These are phyloP conservation scores for Vidua macroura DNA, from an alignment of 2,113 vertebrate species.

Conservation along the genomic window DNA sequence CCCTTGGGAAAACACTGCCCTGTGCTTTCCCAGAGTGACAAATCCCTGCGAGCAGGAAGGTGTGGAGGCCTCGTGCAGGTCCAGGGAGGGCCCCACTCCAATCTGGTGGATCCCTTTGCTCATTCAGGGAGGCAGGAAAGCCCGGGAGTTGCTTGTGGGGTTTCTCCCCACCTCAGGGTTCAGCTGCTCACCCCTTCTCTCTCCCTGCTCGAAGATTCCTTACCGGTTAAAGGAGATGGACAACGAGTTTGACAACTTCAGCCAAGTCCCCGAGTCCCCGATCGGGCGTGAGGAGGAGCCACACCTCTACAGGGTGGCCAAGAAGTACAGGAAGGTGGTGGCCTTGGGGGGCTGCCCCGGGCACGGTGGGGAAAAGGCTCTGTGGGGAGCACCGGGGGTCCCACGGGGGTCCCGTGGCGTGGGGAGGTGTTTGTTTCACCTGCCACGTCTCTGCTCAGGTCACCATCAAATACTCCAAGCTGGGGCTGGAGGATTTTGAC, in stretches of 20 bases:
- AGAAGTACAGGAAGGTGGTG: slow-evolving; percentile 95
- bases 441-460: slow-evolving; percentile 68
- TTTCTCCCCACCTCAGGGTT: neutral
- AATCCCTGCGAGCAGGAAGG: neutral
- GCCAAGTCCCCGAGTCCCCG: slow-evolving; percentile 91
- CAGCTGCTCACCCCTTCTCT: neutral
- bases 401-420: rapidly evolving
- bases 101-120: slow-evolving; percentile 19
- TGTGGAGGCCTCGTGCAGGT: neutral
- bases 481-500: slow-evolving; percentile 97
- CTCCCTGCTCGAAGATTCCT: slow-evolving; percentile 79
- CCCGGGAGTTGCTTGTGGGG: neutral
- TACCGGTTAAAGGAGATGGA: slow-evolving; percentile 92
- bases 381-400: neutral
- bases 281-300: slow-evolving; percentile 94
- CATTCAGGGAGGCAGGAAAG: neutral
- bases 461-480: slow-evolving; percentile 98
- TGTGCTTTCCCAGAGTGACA: slow-evolving; percentile 33
- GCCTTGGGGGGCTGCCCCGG: neutral
- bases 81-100: neutral
- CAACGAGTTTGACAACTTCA: slow-evolving; percentile 92
- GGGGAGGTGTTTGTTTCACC: neutral
- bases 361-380: neutral
- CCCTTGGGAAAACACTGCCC: slow-evolving; percentile 48
- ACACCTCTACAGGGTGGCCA: slow-evolving; percentile 94